Percentiles rank a stretch among this genome's conserved stretches.
These are phyloP conservation scores for Phaethornis superciliosus DNA, from an alignment of 2,113 vertebrate species.

Conservation along the genomic window DNA sequence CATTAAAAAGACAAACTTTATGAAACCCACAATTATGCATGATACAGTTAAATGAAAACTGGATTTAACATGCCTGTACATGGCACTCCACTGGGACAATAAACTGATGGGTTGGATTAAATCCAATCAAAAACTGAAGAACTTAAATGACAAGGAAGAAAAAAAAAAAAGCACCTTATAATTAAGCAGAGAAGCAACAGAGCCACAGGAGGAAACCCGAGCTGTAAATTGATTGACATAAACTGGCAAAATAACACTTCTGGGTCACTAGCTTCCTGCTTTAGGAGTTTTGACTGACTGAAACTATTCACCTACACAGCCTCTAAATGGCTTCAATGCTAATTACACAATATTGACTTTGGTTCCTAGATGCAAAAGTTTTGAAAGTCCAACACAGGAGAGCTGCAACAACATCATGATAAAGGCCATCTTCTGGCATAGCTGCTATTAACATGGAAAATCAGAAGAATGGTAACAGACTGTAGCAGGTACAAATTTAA, in stretches of 20 bases:
- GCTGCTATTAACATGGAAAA: no score
- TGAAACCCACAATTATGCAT: background rate
- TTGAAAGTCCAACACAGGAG: background rate
- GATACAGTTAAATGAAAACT: background rate
- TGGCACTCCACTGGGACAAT: background rate
- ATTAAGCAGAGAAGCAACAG: background rate
- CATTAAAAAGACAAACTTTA: background rate
- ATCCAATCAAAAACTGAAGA: background rate
- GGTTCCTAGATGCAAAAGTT: background rate
- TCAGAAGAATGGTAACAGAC: background rate
- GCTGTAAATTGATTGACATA: background rate
- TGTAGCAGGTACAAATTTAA: background rate
- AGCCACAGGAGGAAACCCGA: background rate
- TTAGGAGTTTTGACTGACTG: background rate
- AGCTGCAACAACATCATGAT: background rate
- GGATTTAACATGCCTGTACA: background rate
- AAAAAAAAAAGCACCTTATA: background rate
- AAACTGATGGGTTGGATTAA: background rate
- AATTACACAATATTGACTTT: rapidly evolving
- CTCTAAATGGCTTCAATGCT: rapidly evolving
- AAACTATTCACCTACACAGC: rapidly evolving
- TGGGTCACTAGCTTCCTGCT: background rate
- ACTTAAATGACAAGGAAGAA: background rate
- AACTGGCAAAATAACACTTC: background rate
- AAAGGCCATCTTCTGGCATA: background rate